Base-by-base conservation (phyloP, 2,888 invertebrate genomes). In the Emmelina monodactyla region DNA sequence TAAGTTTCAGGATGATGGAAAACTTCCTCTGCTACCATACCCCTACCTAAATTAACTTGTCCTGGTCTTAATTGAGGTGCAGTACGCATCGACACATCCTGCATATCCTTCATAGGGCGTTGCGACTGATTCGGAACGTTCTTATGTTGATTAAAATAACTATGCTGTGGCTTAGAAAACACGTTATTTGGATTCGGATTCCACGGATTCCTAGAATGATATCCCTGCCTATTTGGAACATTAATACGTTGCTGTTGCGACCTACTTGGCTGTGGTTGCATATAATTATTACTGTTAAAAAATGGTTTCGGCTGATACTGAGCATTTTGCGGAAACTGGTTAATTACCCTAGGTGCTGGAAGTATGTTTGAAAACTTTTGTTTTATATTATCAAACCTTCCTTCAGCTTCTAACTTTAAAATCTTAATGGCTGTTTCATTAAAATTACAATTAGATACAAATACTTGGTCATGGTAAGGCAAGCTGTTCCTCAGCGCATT, bases 341-440 rank as follows among this genome's bases (percentile, higher is more conserved):
- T 29, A n/a, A 37, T 37, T n/a, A 39, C 29, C 2, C 34, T 15
- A 3, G 34, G 37, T 12, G 37, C 12, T 16, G 42, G 39, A 16
- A 38, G 22, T 14, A 35, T 22, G 16, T 30, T 37, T 5, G 39
- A 37, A 30, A 39, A 36, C 16, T 42, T 42, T 22, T 42, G 37
- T 31, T 33, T 37, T 11, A 37, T 38, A 34, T 38, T 38, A 28
- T 38, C 37, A 16, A 36, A 40, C 9, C 37, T 31, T 1, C 42
- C 39, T 36, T 38, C 36, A 2, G 40, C 40, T 34, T 43, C 40
- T 30, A 43, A 22, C 10, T 43, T 35, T 19, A 43, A 36, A 10
- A 43, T 34, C 34, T 34, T 38, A 13, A 22, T 5, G 2, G 12
- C 33, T 0, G 40, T 42, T 10, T 42, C 40, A 9, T 25, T 34